Conservation (phyloP, 2,888 invertebrate genomes). For the Diloba caeruleocephala region DNA sequence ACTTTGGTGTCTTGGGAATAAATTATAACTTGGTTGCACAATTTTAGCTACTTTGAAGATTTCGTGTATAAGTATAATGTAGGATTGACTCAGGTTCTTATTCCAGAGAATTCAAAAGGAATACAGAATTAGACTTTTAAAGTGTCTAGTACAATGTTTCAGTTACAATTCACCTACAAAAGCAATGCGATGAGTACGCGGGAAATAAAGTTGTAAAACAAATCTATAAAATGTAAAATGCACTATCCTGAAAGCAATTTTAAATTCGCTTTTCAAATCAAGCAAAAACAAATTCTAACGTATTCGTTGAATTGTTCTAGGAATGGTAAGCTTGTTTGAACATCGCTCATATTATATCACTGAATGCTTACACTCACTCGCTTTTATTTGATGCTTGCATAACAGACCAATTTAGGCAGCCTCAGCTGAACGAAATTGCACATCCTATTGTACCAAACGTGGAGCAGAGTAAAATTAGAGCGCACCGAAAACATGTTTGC, state of each 20-base stretch:
- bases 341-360: slow-evolving; percentile 65
- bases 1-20: slow-evolving; percentile 39
- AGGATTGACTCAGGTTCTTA: slow-evolving; percentile 14
- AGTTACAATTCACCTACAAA: slow-evolving; percentile 25
- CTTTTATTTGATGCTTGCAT: slow-evolving; percentile 74
- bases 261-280: slow-evolving; percentile 56
- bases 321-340: slow-evolving; percentile 65
- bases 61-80: slow-evolving; percentile 8
- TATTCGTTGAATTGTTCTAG: slow-evolving; percentile 56
- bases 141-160: slow-evolving; percentile 4
- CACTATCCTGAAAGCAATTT: slow-evolving; percentile 48
- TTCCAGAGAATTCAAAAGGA: slow-evolving; percentile 6
- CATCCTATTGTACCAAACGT: slow-evolving; percentile 73
- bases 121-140: slow-evolving; percentile 17
- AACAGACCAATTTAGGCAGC: slow-evolving; percentile 74
- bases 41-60: slow-evolving; percentile 18
- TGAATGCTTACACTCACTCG: slow-evolving; percentile 63
- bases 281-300: slow-evolving; percentile 60
- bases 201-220: slow-evolving; percentile 29
- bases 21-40: slow-evolving; percentile 43
- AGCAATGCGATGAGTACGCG: slow-evolving; percentile 30
- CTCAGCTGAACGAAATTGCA: slow-evolving; percentile 77
- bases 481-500: slow-evolving; percentile 73
- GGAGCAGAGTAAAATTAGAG: slow-evolving; percentile 76
- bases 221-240: slow-evolving; percentile 41